Evolutionary conservation across 1,140 invertebrate genomes (phyloP).

Genomic region (Tribolium castaneum): DNA sequence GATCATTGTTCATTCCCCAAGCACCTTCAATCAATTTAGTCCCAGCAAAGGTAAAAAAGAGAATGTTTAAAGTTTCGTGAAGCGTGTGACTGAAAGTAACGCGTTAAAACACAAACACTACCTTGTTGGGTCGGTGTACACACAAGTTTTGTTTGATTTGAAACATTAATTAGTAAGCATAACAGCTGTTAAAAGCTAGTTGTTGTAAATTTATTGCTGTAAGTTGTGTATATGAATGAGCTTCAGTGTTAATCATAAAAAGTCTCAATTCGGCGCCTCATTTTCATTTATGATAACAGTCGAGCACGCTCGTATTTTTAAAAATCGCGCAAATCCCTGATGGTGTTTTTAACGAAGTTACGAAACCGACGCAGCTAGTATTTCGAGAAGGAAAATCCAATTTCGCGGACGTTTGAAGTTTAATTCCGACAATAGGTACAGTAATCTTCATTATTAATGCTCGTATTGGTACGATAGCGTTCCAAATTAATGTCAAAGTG

Average conservation of each 20-base stretch:
- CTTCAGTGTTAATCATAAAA: neutral
- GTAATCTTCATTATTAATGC: slow-evolving; percentile 29
- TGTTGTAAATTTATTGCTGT: neutral
- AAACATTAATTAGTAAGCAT: neutral
- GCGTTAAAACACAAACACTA: neutral
- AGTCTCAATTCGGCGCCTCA: neutral
- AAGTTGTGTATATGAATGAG: neutral
- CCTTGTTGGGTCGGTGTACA: neutral
- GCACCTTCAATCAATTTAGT: neutral
- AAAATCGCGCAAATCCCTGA: slow-evolving; percentile 20
- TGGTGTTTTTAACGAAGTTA: slow-evolving; percentile 28
- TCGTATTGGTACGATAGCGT: slow-evolving; percentile 7
- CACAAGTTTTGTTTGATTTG: neutral
- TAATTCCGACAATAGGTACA: slow-evolving; percentile 19
- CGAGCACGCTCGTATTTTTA: neutral
- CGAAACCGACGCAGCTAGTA: slow-evolving; percentile 11
- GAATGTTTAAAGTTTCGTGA: neutral
- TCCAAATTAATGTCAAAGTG: neutral
- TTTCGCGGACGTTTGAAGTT: slow-evolving; percentile 28
- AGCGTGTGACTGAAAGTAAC: neutral
- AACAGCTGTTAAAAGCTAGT: neutral
- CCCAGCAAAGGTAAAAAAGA: neutral
- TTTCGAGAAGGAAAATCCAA: slow-evolving; percentile 20
- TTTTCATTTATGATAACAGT: neutral
- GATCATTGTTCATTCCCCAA: neutral